These are phyloP conservation scores for Pristionchus exspectatus DNA, from an alignment of 2,888 invertebrate species.

Conservation along the genomic window DNA sequence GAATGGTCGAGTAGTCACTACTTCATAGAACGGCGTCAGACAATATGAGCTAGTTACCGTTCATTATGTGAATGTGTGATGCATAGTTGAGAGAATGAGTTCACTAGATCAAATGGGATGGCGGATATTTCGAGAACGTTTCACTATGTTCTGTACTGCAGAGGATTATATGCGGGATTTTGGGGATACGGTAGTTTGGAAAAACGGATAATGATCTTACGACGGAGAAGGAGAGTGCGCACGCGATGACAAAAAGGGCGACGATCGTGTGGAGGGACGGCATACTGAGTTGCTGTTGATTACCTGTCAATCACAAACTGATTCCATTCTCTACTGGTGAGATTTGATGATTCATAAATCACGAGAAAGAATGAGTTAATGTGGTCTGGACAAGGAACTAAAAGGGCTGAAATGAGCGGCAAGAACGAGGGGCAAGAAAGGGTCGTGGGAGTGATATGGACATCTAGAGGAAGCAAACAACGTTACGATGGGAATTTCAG, in stretches of 20 bases:
- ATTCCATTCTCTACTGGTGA: background rate
- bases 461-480: background rate
- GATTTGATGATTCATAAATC: background rate
- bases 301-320: constrained; percentile 38
- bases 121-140: background rate
- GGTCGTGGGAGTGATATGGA: constrained; percentile 11
- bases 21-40: background rate
- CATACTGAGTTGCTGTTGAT: constrained; percentile 44
- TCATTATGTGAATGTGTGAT: background rate
- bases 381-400: constrained; percentile 22
- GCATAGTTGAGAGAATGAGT: background rate
- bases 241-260: constrained; percentile 42
- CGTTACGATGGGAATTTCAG: background rate
- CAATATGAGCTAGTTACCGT: background rate
- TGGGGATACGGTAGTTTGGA: background rate
- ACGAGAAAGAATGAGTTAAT: background rate
- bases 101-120: background rate
- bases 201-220: background rate
- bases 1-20: background rate
- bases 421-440: background rate
- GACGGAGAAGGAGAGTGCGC: constrained; percentile 42
- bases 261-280: constrained; percentile 39
- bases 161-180: background rate
- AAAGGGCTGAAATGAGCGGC: background rate
- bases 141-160: background rate